phyloP scores from a whole-genome alignment of 2,113 vertebrate genomes.

The Vulpes vulpes region DNA sequence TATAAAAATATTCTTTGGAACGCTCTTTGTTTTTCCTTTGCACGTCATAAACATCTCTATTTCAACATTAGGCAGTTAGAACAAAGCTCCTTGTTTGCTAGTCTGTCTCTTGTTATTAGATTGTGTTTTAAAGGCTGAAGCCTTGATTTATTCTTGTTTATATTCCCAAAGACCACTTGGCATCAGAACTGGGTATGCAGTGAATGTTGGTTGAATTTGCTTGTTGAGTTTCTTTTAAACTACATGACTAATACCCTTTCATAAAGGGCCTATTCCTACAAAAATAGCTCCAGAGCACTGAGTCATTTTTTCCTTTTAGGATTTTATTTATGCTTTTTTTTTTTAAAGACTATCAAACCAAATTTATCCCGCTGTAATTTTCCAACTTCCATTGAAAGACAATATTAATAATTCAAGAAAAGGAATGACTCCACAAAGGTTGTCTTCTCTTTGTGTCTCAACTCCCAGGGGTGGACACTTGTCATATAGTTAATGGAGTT shows the following conservation, averaged over 20 bases:
- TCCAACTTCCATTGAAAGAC: constrained; percentile 69
- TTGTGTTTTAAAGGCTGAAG: not conserved
- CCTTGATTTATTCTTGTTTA: constrained; percentile 43
- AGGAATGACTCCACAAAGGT: constrained; percentile 54
- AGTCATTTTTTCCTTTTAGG: constrained; percentile 65
- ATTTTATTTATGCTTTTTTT: constrained; percentile 59
- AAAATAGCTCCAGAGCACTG: constrained; percentile 39
- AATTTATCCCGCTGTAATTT: constrained; percentile 76
- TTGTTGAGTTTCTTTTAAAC: constrained; percentile 45
- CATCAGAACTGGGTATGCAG: not conserved
- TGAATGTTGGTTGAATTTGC: not conserved
- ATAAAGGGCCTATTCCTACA: constrained; percentile 44
- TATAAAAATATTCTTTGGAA: constrained; percentile 58
- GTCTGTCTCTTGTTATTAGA: not conserved
- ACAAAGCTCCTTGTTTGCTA: not conserved
- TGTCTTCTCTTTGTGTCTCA: constrained; percentile 70
- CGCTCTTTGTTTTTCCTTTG: constrained; percentile 30
- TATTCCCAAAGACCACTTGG: constrained; percentile 30
- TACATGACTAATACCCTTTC: constrained; percentile 68
- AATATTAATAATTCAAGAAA: constrained; percentile 78
- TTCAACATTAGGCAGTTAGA: not conserved
- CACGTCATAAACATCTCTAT: constrained; percentile 47
- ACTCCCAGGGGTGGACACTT: constrained; percentile 46
- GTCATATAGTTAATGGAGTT: constrained; percentile 59
- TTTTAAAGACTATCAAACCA: constrained; percentile 62